Percentiles rank a stretch among this genome's conserved stretches.
phyloP scores from a whole-genome alignment of 30 jellyfish, hydroid and myxozoan genomes.

The Catostylus mosaicus region DNA sequence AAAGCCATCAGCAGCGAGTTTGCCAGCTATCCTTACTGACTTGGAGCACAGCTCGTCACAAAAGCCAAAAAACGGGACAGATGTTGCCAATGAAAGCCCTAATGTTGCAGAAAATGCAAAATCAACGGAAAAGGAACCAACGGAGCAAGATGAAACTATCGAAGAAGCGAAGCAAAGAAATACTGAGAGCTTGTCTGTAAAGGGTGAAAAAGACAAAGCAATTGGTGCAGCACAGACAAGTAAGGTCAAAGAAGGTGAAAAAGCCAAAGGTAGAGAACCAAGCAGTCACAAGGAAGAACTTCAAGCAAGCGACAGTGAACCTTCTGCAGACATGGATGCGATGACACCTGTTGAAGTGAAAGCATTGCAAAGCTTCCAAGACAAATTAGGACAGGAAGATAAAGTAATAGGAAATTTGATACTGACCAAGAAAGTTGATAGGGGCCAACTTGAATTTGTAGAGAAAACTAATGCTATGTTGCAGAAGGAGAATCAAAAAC shows the following conservation, averaged over 20 bases:
- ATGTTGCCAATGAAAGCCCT: slow-evolving; percentile 5
- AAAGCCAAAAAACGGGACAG: slow-evolving; percentile 3
- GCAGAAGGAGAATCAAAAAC: slow-evolving; percentile 38
- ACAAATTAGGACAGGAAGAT: slow-evolving; percentile 52
- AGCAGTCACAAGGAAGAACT: too few relatives aligned
- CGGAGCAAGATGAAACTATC: not conserved
- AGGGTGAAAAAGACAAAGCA: not conserved
- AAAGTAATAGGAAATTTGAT: slow-evolving; percentile 49
- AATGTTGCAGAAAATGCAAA: not conserved
- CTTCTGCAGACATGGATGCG: slow-evolving; percentile 56
- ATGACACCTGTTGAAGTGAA: slow-evolving; percentile 51
- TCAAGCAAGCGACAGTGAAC: slow-evolving; percentile 25
- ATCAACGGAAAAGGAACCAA: too few relatives aligned
- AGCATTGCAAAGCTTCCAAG: slow-evolving; percentile 49
- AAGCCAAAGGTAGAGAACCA: not conserved
- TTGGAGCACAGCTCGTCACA: slow-evolving; percentile 23
- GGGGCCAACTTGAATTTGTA: slow-evolving; percentile 21
- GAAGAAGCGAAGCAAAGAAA: not conserved
- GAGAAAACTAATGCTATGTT: slow-evolving; percentile 52
- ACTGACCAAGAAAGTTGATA: slow-evolving; percentile 28
- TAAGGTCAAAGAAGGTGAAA: not conserved
- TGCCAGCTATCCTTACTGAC: slow-evolving; percentile 44
- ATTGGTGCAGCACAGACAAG: not conserved
- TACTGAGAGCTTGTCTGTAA: not conserved
- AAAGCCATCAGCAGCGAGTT: slow-evolving; percentile 28